Percentiles rank a stretch among this genome's conserved stretches.
These are phyloP conservation scores for Zaprionus camerounensis DNA, from an alignment of 1,140 invertebrate species.

Conservation along the genomic window DNA sequence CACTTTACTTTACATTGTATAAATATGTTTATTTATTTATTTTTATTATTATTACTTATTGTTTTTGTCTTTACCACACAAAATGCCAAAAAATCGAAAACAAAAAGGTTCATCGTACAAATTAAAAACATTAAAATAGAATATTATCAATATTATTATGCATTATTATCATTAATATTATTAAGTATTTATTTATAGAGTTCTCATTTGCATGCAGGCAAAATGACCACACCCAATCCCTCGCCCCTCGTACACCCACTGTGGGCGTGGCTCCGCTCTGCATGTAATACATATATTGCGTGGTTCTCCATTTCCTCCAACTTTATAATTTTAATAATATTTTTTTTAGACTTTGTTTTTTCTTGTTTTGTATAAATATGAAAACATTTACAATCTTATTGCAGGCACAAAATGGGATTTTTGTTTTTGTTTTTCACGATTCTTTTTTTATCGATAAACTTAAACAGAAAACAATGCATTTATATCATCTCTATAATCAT, in stretches of 20 bases:
- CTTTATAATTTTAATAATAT: slow-evolving; percentile 4
- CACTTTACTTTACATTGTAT: slow-evolving; percentile 66
- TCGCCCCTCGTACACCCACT: slow-evolving; percentile 2
- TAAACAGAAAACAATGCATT: slow-evolving; percentile 66
- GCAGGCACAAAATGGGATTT: slow-evolving; percentile 57
- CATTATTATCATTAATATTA: slow-evolving; percentile 34
- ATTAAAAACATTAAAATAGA: slow-evolving; percentile 55
- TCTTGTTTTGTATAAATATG: slow-evolving; percentile 66
- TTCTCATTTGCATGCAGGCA: slow-evolving; percentile 29
- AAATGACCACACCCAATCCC: not conserved
- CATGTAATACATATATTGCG: slow-evolving; percentile 57
- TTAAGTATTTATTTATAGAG: slow-evolving; percentile 39
- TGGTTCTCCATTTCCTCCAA: slow-evolving; percentile 11
- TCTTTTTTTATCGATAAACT: slow-evolving; percentile 58
- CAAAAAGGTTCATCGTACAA: slow-evolving; percentile 38
- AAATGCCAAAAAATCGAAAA: slow-evolving; percentile 46
- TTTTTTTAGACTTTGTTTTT: slow-evolving; percentile 40
- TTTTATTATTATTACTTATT: slow-evolving; percentile 60
- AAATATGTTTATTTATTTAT: slow-evolving; percentile 73
- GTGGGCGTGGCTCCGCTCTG: slow-evolving; percentile 41
- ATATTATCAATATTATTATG: slow-evolving; percentile 31
- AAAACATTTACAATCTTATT: slow-evolving; percentile 83
- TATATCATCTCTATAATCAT: slow-evolving; percentile 57
- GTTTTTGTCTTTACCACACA: slow-evolving; percentile 56
- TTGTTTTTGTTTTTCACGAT: slow-evolving; percentile 26